phyloP scores from a whole-genome alignment of 2,888 invertebrate species.

The Alcis repandata region DNA sequence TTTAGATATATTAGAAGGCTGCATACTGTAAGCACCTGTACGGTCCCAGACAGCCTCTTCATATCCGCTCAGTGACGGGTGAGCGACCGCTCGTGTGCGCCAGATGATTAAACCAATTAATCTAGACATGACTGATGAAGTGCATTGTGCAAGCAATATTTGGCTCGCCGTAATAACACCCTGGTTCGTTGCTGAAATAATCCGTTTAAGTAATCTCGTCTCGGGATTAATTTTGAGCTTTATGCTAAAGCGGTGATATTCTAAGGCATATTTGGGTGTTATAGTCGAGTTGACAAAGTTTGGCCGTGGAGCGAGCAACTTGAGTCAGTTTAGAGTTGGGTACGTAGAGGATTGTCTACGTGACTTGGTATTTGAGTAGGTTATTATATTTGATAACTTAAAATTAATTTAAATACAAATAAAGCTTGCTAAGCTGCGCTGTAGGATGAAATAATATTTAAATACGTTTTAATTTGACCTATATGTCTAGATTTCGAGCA shows the following conservation, averaged over 20 bases:
- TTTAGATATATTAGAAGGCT: slow-evolving; percentile 3
- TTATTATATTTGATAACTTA: slow-evolving; percentile 19
- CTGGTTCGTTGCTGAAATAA: slow-evolving; percentile 36
- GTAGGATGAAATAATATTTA: not conserved
- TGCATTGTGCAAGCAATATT: slow-evolving; percentile 54
- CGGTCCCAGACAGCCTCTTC: slow-evolving; percentile 52
- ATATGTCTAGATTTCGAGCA: not conserved
- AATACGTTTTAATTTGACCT: too few relatives aligned
- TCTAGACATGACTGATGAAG: slow-evolving; percentile 63
- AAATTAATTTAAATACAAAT: not conserved
- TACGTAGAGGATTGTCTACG: slow-evolving; percentile 23
- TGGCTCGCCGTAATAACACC: slow-evolving; percentile 41
- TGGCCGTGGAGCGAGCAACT: slow-evolving; percentile 25
- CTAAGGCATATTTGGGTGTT: slow-evolving; percentile 41
- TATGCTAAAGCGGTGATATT: slow-evolving; percentile 38
- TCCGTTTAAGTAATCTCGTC: slow-evolving; percentile 42
- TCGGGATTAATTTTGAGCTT: slow-evolving; percentile 37
- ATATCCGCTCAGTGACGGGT: slow-evolving; percentile 66
- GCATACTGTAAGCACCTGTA: slow-evolving; percentile 18
- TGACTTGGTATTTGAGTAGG: slow-evolving; percentile 12
- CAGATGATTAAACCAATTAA: slow-evolving; percentile 68
- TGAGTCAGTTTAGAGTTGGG: slow-evolving; percentile 14
- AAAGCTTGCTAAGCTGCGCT: not conserved
- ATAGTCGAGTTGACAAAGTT: slow-evolving; percentile 37
- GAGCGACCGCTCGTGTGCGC: slow-evolving; percentile 61